Conservation (phyloP, 1,140 invertebrate genomes). For the Atopsyche davidsoni region DNA sequence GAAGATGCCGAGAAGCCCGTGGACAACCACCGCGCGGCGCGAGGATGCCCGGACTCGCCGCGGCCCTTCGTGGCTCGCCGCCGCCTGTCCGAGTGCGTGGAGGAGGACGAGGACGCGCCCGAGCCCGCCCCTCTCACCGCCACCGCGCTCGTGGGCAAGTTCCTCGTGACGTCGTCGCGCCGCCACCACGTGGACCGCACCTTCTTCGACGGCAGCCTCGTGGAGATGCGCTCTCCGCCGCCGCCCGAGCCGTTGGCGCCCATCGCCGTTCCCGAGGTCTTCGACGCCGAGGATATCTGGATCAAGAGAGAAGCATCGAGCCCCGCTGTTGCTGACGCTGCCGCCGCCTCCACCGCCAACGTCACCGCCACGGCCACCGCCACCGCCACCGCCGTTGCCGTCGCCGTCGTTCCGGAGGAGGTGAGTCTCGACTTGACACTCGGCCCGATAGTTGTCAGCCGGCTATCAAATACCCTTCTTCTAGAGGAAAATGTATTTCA, state of each 20-base stretch:
- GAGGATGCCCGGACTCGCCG: conserved; percentile 34
- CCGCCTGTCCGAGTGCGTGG: conserved; percentile 72
- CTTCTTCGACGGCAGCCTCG: conserved; percentile 73
- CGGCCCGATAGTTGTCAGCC: too few species aligned
- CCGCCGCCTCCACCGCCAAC: too few species aligned
- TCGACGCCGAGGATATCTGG: conserved; percentile 61
- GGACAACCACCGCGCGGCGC: too few species aligned
- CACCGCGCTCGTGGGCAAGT: conserved; percentile 17
- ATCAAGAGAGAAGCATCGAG: conserved; percentile 52
- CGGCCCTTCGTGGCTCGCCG: conserved; percentile 57
- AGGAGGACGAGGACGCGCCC: conserved; percentile 73
- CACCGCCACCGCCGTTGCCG: too few species aligned
- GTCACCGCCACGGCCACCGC: too few species aligned
- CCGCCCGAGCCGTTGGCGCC: conserved; percentile 53
- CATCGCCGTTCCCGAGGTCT: conserved; percentile 43
- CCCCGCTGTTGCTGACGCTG: too few species aligned
- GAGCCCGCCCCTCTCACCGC: conserved; percentile 40
- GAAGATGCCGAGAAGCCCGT: neutral
- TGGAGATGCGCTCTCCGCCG: conserved; percentile 67
- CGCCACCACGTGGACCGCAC: conserved; percentile 69
- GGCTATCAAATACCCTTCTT: too few species aligned
- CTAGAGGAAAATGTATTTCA: too few species aligned
- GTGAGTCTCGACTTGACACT: too few species aligned
- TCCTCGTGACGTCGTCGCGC: conserved; percentile 21
- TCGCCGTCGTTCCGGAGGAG: too few species aligned